Conservation (phyloP, 2,797 vertebrate species). For the Phataginus tetradactyla region DNA sequence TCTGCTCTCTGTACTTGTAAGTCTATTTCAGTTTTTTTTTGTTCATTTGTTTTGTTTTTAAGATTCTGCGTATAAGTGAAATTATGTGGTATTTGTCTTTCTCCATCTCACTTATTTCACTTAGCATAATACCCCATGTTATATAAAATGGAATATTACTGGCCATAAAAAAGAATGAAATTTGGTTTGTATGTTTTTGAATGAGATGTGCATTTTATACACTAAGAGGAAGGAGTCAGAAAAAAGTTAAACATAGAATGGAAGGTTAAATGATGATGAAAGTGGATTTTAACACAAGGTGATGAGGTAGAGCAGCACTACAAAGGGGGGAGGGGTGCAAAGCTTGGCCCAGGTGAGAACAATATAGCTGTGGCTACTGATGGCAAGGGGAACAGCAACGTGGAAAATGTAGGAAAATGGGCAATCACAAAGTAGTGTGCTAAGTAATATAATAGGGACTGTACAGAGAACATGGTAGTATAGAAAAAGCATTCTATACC, state of each 20-base stretch:
- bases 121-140: too few relatives aligned
- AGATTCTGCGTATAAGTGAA: too few relatives aligned
- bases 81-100: too few relatives aligned
- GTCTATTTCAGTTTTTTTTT: too few relatives aligned
- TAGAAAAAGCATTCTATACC: background rate
- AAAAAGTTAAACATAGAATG: background rate
- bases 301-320: background rate
- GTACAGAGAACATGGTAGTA: background rate
- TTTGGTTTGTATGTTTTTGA: background rate
- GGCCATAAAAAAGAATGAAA: too few relatives aligned
- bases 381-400: background rate
- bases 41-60: too few relatives aligned
- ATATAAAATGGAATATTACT: too few relatives aligned
- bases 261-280: background rate
- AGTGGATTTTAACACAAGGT: background rate
- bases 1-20: too few relatives aligned
- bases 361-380: background rate
- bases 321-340: rapidly evolving
- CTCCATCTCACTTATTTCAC: too few relatives aligned
- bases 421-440: background rate
- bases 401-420: background rate
- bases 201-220: background rate
- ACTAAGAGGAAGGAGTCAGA: background rate
- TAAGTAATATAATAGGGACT: background rate
- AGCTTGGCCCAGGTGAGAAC: background rate